Evolutionary conservation across 2,797 vertebrate species (phyloP), one percentile per base, ranked within the genome.

Genomic region (Ciconia nigra): DNA sequence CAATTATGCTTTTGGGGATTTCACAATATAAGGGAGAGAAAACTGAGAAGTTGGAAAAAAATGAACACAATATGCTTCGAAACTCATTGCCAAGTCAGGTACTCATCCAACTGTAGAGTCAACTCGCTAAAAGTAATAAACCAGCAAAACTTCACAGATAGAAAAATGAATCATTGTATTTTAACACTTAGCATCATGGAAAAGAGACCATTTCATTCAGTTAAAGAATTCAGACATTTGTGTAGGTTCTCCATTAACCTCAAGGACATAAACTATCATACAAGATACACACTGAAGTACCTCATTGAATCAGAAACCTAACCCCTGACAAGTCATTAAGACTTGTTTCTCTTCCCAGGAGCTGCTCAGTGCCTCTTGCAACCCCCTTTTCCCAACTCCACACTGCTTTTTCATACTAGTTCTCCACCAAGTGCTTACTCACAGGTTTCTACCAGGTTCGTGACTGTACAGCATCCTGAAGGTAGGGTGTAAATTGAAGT

Each of bases 1-100:
- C 21, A 94, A 54, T 61, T 51, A 59, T 2, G 8, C 33, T 83
- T 92, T 71, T 51, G 65, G 91, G 42, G 86, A 81, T 86, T 93
- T 91, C 52, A 85, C 37, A 83, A 59, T 57, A 28, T 17, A 71
- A 73, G 16, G 17, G 10, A 77, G 55, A 29, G 86, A 89, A 88
- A 61, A 15, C 5, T 12, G 9, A 76, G 16, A 84, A 61, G 15
- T 14, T 76, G 39, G 29, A 6, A 61, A 87, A 90, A 84, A 89
- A 44, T 7, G 2, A 67, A 39, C 15, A 62, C 0, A 1, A 67
- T 37, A 39, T 10, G 15, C 44, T 80, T 24, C 2, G 4, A 33
- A 87, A 49, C 33, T 83, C 41, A 28, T n/a, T 85, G 61, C 16
- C 72, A 91, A 35, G 29, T 82, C 57, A 89, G 62, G 22, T 92